These are phyloP conservation scores for Chalcosyrphus nemorum DNA, from an alignment of 2,888 invertebrate species.

Conservation along the genomic window DNA sequence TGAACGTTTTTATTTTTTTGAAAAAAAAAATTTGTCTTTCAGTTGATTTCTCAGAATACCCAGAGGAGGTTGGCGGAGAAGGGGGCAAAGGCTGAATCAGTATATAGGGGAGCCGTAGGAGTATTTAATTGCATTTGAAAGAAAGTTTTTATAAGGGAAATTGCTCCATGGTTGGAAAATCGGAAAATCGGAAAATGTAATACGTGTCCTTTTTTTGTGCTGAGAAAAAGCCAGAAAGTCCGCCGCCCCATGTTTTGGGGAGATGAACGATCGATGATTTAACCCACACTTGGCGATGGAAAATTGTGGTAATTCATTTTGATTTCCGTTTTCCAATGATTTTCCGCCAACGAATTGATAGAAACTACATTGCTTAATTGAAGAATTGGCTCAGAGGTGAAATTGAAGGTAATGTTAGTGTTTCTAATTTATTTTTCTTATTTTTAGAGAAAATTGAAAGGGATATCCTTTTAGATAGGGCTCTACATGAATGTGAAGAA, in stretches of 20 bases:
- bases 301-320: constrained; percentile 64
- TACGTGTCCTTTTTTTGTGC: constrained; percentile 42
- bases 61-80: background rate
- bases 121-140: constrained; percentile 67
- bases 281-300: background rate
- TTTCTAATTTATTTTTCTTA: too few relatives aligned
- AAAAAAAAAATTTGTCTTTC: constrained; percentile 31
- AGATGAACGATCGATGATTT: constrained; percentile 47
- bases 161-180: constrained; percentile 62
- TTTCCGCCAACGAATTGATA: constrained; percentile 63
- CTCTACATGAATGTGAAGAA: too few relatives aligned
- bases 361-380: constrained; percentile 66
- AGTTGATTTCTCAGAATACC: constrained; percentile 22
- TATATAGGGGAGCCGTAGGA: background rate
- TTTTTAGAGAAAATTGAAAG: too few relatives aligned
- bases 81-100: too few relatives aligned
- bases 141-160: constrained; percentile 60
- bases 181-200: constrained; percentile 54
- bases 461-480: too few relatives aligned
- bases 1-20: constrained; percentile 30
- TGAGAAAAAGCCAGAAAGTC: background rate
- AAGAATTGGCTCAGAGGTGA: constrained; percentile 39
- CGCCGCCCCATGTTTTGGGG: background rate
- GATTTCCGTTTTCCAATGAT: constrained; percentile 65
- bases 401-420: constrained; percentile 15